Percentiles rank a stretch among this genome's conserved stretches.
phyloP scores from a whole-genome alignment of 2,113 vertebrate genomes.

The Uropsilus gracilis region DNA sequence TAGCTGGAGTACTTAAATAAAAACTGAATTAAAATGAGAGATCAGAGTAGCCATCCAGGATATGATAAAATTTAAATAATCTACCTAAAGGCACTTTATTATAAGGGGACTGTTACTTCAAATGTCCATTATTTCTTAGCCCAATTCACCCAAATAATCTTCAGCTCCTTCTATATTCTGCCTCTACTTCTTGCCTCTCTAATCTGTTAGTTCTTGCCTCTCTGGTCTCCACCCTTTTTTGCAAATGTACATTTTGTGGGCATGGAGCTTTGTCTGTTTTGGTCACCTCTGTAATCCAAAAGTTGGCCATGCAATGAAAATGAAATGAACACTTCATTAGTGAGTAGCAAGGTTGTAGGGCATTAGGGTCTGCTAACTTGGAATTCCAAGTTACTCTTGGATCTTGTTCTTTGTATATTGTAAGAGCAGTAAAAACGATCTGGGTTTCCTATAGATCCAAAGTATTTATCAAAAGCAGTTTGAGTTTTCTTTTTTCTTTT shows the following conservation, averaged over 20 bases:
- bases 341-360: neutral
- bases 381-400: neutral
- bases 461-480: conserved; percentile 4
- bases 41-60: neutral
- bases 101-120: neutral
- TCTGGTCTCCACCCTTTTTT: neutral
- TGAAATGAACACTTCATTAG: neutral
- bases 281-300: neutral
- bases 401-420: neutral
- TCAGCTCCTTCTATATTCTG: neutral
- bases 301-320: neutral
- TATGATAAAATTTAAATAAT: neutral
- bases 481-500: too few species aligned
- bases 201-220: neutral
- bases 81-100: neutral
- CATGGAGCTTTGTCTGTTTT: neutral
- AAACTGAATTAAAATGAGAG: neutral
- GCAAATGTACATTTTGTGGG: neutral
- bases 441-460: neutral
- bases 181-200: neutral
- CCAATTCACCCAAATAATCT: neutral
- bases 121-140: neutral
- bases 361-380: neutral
- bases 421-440: neutral
- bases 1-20: neutral